Base-by-base conservation (phyloP, 2,888 invertebrate species). In the Yponomeuta cagnagella region DNA sequence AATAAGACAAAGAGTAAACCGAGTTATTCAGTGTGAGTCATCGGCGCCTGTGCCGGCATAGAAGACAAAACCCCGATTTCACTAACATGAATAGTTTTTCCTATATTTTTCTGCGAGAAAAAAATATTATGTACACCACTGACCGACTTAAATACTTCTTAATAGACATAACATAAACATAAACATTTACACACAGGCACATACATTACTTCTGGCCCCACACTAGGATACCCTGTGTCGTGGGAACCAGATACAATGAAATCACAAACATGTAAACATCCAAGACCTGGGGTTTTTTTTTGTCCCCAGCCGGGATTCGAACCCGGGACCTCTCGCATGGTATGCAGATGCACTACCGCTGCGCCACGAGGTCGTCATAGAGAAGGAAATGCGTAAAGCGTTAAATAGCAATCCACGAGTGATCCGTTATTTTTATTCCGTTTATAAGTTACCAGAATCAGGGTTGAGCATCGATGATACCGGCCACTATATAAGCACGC, bases 1-100 rank as follows among this genome's bases (percentile, higher is more conserved):
- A 67, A 67, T 31, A 67, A 67, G 8, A 69, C 69, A 48, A 31
- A n/a, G 37, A 70, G 23, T n/a, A 10, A 31, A 70, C 31, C 23
- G 70, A 43, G 70, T 84, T 87, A 87, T 79, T 88, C 88, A 87
- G 83, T 80, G 79, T 90, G 90, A 90, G 84, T 90, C 90, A 89
- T 63, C 65, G 48, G 33, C 68, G 70, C 74, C 76, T 68, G 68
- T n/a, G 48, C 68, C 10, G 68, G 30, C 30, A 68, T 48, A 48
- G 48, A 52, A 68, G 68, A 23, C 23, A 52, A 52, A 15, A 5
- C 2, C 52, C 15, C 52, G 52, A 58, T 58, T 58, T 15, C 5
- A 15, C 52, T 58, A 58, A 58, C 15, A 15, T 2, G 52, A 43
- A 43, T 43, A 8, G 43, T 5, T 43, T 9, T 58, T 58, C 15